Evolutionary conservation across 2,888 invertebrate species (phyloP).

Genomic region (Molorchus minor): DNA sequence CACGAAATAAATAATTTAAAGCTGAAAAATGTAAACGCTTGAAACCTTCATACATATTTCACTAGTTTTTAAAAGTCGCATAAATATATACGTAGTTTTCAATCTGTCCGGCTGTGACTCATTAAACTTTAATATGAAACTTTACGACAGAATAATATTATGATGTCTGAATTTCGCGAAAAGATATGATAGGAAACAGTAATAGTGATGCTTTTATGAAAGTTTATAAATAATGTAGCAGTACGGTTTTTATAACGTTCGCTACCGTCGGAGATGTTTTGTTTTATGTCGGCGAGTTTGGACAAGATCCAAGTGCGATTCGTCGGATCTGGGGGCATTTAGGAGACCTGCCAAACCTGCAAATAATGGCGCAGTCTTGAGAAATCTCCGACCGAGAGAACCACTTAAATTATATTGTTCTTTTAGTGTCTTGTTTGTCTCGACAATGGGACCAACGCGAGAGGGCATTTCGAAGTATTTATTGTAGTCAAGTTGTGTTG

Average conservation of each 20-base stretch:
- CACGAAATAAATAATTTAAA: no score
- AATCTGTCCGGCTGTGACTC: slow-evolving; percentile 20
- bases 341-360: slow-evolving; percentile 25
- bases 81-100: slow-evolving; percentile 24
- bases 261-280: slow-evolving; percentile 30
- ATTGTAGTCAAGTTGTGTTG: slow-evolving; percentile 11
- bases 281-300: slow-evolving; percentile 29
- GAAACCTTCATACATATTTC: slow-evolving; percentile 15
- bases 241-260: slow-evolving; percentile 26
- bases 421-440: slow-evolving; percentile 28
- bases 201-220: slow-evolving; percentile 26
- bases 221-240: slow-evolving; percentile 33
- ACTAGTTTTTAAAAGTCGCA: slow-evolving; percentile 8
- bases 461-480: slow-evolving; percentile 16
- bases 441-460: slow-evolving; percentile 26
- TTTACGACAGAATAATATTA: slow-evolving; percentile 3
- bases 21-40: slow-evolving; percentile 3
- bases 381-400: slow-evolving; percentile 18
- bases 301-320: slow-evolving; percentile 33
- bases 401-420: slow-evolving; percentile 27
- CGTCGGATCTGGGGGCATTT: slow-evolving; percentile 14
- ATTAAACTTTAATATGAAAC: slow-evolving; percentile 29
- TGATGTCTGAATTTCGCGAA: slow-evolving; percentile 8
- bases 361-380: slow-evolving; percentile 35
- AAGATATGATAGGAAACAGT: slow-evolving; percentile 27